Percentiles rank a stretch among this genome's conserved stretches.
These are phyloP conservation scores for Penaeus monodon DNA, from an alignment of 2,888 invertebrate species.

Conservation along the genomic window DNA sequence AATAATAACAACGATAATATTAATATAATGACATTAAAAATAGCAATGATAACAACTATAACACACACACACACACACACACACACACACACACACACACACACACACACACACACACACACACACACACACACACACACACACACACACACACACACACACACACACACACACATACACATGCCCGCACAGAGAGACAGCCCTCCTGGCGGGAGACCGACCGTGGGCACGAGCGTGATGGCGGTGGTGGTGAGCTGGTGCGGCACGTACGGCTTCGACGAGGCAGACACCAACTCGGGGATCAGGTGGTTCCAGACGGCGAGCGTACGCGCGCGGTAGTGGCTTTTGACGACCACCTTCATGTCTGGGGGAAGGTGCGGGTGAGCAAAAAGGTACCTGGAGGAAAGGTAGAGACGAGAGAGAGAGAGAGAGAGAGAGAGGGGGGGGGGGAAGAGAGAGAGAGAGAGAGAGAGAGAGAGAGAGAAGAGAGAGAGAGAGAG, in stretches of 20 bases:
- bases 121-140: too few species aligned
- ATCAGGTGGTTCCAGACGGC: constrained; percentile 65
- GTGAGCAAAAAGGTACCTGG: not conserved
- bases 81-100: too few species aligned
- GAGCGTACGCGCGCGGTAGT: constrained; percentile 60
- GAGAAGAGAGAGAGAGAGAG: constrained; percentile 19
- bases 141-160: too few species aligned
- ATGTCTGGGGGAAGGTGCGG: constrained; percentile 47
- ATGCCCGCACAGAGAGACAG: too few species aligned
- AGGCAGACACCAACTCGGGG: constrained; percentile 15
- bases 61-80: too few species aligned
- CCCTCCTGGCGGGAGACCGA: not conserved
- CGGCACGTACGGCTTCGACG: not conserved
- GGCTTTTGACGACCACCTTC: constrained; percentile 56
- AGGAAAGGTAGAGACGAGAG: not conserved
- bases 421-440: constrained; percentile 4
- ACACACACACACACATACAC: too few species aligned
- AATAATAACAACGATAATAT: too few species aligned
- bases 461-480: constrained; percentile 15
- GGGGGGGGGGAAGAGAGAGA: constrained; percentile 10
- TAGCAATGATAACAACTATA: too few species aligned
- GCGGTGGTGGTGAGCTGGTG: constrained; percentile 22
- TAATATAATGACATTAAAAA: too few species aligned
- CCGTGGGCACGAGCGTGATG: constrained; percentile 45
- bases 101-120: too few species aligned